A percentile compares a stretch with the other conserved stretches of the same genome.
Evolutionary conservation across 2,113 vertebrate genomes (phyloP).

Genomic region (Phalacrocorax pelagicus): DNA sequence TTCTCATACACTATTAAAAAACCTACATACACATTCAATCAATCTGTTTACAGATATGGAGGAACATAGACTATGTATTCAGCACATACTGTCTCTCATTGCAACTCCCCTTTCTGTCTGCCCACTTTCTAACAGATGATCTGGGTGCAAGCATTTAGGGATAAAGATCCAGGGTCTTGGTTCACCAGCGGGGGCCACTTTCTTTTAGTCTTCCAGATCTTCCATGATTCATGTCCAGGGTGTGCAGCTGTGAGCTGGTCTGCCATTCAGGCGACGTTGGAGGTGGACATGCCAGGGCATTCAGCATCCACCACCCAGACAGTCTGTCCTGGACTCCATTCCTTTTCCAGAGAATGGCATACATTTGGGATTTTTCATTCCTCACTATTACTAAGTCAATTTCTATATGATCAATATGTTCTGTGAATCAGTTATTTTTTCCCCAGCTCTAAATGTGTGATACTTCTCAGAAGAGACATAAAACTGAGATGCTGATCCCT

Average conservation of each 20-base stretch:
- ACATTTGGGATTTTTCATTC: background rate
- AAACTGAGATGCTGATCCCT: background rate
- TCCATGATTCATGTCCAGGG: fast-evolving
- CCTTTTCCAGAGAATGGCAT: background rate
- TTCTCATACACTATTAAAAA: background rate
- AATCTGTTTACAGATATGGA: background rate
- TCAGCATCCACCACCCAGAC: background rate
- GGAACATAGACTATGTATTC: background rate
- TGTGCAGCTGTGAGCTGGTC: background rate
- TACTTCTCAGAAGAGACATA: background rate
- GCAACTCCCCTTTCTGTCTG: background rate
- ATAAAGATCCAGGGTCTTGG: background rate
- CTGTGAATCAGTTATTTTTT: background rate
- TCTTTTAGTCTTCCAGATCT: background rate
- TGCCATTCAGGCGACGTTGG: background rate
- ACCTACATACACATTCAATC: background rate
- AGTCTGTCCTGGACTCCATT: background rate
- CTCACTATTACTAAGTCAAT: background rate
- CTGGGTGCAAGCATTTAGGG: background rate
- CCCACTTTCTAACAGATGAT: background rate
- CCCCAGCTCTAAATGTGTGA: background rate
- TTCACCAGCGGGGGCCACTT: background rate
- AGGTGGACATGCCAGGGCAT: background rate
- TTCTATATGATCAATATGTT: background rate
- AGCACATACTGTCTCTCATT: background rate